These are phyloP conservation scores for Epizoanthus scotinus DNA, from an alignment of 92 coral and sea anemone species.

Conservation along the genomic window DNA sequence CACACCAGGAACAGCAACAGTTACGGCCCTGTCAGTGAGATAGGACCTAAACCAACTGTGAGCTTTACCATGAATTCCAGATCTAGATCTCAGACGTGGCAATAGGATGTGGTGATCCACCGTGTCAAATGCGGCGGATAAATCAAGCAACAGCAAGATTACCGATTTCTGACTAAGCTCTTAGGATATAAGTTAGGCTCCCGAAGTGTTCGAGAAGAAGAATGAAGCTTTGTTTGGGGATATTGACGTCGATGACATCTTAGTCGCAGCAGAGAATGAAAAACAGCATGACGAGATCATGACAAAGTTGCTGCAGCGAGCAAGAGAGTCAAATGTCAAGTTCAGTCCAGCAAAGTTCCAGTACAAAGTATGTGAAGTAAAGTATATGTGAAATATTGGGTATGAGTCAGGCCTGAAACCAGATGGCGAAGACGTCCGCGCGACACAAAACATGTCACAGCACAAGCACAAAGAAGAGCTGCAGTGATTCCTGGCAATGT, in stretches of 20 bases:
- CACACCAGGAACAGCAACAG: too few species aligned
- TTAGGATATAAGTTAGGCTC: too few species aligned
- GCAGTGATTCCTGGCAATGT: conserved; percentile 20
- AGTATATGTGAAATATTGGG: neutral
- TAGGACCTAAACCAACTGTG: too few species aligned
- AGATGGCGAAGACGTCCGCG: neutral
- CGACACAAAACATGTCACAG: conserved; percentile 4
- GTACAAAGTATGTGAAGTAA: neutral
- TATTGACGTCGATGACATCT: neutral
- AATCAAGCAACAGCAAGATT: too few species aligned
- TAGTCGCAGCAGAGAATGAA: neutral
- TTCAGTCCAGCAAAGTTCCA: neutral
- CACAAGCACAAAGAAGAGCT: conserved; percentile 23
- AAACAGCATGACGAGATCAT: neutral
- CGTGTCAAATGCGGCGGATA: too few species aligned
- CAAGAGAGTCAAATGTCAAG: neutral
- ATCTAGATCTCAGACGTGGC: too few species aligned
- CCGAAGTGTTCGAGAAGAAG: too few species aligned
- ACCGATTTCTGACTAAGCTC: too few species aligned
- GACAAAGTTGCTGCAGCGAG: neutral
- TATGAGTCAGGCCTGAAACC: neutral
- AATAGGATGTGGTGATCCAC: too few species aligned
- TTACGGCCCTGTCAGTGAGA: too few species aligned
- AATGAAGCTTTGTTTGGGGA: neutral
- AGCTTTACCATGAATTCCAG: too few species aligned